These are phyloP conservation scores for Pollachius pollachius DNA, from an alignment of 2,113 vertebrate species.

Conservation along the genomic window DNA sequence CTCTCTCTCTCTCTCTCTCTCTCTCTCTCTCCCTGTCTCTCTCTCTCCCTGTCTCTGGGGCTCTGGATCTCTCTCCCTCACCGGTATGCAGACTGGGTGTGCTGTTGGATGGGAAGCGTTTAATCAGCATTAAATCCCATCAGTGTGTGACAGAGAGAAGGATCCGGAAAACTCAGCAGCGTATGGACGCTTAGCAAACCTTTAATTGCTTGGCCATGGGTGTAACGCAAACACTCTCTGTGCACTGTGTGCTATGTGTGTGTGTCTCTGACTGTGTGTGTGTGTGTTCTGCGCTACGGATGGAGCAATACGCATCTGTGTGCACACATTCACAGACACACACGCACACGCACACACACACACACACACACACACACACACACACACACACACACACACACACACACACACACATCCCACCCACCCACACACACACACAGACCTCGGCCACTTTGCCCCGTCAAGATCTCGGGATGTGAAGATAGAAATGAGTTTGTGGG, in stretches of 20 bases:
- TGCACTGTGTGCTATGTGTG: slow-evolving; percentile 23
- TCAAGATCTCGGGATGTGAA: slow-evolving; percentile 27
- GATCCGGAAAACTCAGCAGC: slow-evolving; percentile 11
- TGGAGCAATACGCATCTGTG: slow-evolving; percentile 18
- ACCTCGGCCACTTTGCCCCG: slow-evolving; percentile 8
- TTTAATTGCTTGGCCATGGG: slow-evolving; percentile 31
- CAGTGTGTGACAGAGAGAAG: slow-evolving; percentile 29
- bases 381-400: slow-evolving; percentile 14
- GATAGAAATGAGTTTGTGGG: slow-evolving; percentile 57
- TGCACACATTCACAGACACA: slow-evolving; percentile 21
- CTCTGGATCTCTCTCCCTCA: slow-evolving; percentile 8
- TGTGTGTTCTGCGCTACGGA: slow-evolving; percentile 23
- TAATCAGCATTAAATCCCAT: slow-evolving; percentile 50
- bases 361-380: too few relatives aligned
- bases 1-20: slow-evolving; percentile 29
- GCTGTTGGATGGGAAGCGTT: slow-evolving; percentile 23
- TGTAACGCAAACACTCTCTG: slow-evolving; percentile 33
- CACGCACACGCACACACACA: not conserved
- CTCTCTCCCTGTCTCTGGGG: slow-evolving; percentile 34
- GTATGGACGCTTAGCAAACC: slow-evolving; percentile 20
- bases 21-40: slow-evolving; percentile 3
- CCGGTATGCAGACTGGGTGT: slow-evolving; percentile 8
- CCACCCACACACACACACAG: not conserved
- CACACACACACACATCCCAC: not conserved
- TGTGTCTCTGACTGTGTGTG: slow-evolving; percentile 24